These are phyloP conservation scores for Xiphophorus maculatus DNA, from an alignment of 2,113 vertebrate species.

Conservation along the genomic window DNA sequence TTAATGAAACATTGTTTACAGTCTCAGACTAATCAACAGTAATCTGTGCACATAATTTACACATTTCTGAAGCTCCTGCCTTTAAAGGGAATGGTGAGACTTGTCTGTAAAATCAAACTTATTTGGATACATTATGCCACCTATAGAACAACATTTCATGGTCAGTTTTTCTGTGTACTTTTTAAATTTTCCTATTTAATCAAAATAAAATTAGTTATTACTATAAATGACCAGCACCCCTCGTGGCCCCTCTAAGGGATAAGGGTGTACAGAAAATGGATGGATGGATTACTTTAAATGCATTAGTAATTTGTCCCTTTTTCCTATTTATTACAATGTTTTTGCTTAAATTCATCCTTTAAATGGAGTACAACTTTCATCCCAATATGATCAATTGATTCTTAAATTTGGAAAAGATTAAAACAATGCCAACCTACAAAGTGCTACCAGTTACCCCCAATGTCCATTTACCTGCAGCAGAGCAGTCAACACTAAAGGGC, in stretches of 20 bases:
- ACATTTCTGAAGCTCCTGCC: constrained; percentile 26
- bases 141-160: neutral
- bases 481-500: no score
- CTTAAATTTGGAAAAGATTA: no score
- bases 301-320: no score
- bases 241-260: no score
- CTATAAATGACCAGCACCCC: no score
- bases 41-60: constrained; percentile 13
- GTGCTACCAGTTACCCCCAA: no score
- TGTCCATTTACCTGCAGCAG: no score
- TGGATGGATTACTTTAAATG: neutral
- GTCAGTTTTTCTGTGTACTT: neutral
- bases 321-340: no score
- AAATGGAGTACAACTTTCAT: neutral
- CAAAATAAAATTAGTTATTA: neutral
- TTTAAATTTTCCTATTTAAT: neutral
- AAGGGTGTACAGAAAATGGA: no score
- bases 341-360: neutral
- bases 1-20: constrained; percentile 63
- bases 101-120: neutral
- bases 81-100: neutral
- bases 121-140: neutral
- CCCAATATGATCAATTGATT: no score
- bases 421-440: no score
- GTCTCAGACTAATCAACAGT: constrained; percentile 32